A percentile compares a stretch with the other conserved stretches of the same genome.
These are phyloP conservation scores for Pelodiscus sinensis DNA, from an alignment of 2,113 vertebrate species.

Conservation along the genomic window DNA sequence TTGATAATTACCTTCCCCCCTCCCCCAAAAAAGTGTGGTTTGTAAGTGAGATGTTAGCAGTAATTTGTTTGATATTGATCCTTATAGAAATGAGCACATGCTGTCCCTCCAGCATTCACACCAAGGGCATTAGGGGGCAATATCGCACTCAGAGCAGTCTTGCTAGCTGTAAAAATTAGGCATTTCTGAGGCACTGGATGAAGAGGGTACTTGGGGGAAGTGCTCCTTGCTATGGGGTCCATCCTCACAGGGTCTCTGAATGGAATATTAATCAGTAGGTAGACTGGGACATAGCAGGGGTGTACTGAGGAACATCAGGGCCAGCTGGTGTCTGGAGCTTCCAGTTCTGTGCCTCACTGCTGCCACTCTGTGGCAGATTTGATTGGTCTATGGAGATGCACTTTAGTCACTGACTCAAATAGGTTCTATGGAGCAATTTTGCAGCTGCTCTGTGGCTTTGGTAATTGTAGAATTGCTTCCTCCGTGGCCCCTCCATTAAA, in stretches of 20 bases:
- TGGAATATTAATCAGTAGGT: background rate
- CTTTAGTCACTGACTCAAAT: background rate
- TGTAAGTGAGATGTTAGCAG: background rate
- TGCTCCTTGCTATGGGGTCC: background rate
- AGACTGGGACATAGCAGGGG: background rate
- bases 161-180: background rate
- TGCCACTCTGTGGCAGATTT: background rate
- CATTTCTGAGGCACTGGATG: background rate
- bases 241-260: background rate
- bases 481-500: accelerated
- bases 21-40: accelerated
- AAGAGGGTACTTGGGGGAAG: too few species aligned
- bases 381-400: background rate
- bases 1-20: background rate
- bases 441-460: background rate
- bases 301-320: background rate
- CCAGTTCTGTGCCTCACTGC: background rate
- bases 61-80: background rate
- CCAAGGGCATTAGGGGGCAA: background rate
- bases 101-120: background rate
- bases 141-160: background rate
- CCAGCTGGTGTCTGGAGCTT: background rate
- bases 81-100: background rate
- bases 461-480: background rate
- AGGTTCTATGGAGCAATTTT: background rate